Evolutionary conservation across 1,140 invertebrate species (phyloP).

Genomic region (Caenorhabditis remanei): DNA sequence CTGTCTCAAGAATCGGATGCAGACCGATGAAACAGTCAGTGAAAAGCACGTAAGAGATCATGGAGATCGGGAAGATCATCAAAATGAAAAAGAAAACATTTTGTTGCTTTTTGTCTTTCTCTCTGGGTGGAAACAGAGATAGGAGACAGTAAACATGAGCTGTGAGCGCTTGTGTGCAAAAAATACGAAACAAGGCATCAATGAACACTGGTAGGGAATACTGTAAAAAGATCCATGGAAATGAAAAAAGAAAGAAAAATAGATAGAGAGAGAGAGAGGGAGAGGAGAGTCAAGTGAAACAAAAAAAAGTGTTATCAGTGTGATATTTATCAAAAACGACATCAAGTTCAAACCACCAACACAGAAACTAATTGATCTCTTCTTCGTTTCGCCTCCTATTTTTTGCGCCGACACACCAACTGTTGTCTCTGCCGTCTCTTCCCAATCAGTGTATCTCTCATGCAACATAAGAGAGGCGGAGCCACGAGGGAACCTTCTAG

Average conservation of each 20-base stretch:
- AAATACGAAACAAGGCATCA: background rate
- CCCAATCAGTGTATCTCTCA: background rate
- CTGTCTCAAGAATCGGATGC: background rate
- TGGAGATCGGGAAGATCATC: slow-evolving; percentile 1
- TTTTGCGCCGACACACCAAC: background rate
- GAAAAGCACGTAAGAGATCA: slow-evolving; percentile 5
- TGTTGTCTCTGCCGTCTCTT: background rate
- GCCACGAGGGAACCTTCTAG: background rate
- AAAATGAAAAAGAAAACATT: slow-evolving; percentile 7
- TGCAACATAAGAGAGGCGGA: background rate
- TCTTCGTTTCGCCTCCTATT: background rate
- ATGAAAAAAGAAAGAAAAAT: background rate
- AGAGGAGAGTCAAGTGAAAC: background rate
- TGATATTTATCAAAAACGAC: background rate
- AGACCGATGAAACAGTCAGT: background rate
- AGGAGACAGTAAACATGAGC: background rate
- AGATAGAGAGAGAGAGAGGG: background rate
- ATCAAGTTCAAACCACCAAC: slow-evolving; percentile 33
- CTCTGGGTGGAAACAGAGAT: no score
- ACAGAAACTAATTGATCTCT: slow-evolving; percentile 14
- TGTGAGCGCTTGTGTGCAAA: background rate
- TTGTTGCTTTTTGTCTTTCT: background rate
- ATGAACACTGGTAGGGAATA: background rate
- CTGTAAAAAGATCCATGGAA: background rate
- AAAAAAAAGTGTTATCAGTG: background rate